Percentiles rank a stretch among this genome's conserved stretches.
Evolutionary conservation across 2,797 vertebrate species (phyloP).

Genomic region (Anabacerthia variegaticeps): DNA sequence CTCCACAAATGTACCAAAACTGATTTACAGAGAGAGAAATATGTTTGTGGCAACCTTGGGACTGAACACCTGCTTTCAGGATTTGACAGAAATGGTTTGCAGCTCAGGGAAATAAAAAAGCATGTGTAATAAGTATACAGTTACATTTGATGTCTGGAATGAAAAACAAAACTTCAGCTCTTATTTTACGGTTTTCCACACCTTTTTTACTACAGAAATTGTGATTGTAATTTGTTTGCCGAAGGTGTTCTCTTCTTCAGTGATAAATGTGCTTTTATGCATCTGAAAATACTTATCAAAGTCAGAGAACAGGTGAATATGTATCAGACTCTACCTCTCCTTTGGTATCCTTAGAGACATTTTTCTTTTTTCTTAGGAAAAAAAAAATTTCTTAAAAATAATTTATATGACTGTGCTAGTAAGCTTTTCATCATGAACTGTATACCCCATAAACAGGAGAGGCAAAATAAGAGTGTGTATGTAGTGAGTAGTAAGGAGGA

Average conservation of each 20-base stretch:
- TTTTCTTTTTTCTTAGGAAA: not conserved
- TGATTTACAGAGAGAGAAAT: constrained; percentile 31
- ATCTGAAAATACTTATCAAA: not conserved
- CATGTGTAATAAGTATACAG: constrained; percentile 69
- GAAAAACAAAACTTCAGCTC: constrained; percentile 62
- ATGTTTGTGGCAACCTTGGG: constrained; percentile 66
- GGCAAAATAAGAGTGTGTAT: not conserved
- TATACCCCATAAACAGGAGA: not conserved
- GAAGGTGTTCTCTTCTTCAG: not conserved
- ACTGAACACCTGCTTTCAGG: constrained; percentile 58
- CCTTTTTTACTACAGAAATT: not conserved
- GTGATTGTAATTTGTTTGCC: constrained; percentile 16
- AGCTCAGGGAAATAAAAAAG: constrained; percentile 76
- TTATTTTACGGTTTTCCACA: constrained; percentile 31
- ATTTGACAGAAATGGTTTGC: constrained; percentile 72
- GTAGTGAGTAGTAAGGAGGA: not conserved
- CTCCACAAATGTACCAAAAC: constrained; percentile 37
- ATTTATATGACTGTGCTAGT: not conserved
- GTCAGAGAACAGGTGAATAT: not conserved
- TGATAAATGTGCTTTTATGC: not conserved
- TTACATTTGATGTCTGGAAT: constrained; percentile 68
- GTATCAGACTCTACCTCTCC: not conserved
- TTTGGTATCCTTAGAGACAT: not conserved
- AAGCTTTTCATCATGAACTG: not conserved
- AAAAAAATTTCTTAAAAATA: not conserved